phyloP scores from a whole-genome alignment of 1,140 invertebrate genomes.

The Drosophila miranda region DNA sequence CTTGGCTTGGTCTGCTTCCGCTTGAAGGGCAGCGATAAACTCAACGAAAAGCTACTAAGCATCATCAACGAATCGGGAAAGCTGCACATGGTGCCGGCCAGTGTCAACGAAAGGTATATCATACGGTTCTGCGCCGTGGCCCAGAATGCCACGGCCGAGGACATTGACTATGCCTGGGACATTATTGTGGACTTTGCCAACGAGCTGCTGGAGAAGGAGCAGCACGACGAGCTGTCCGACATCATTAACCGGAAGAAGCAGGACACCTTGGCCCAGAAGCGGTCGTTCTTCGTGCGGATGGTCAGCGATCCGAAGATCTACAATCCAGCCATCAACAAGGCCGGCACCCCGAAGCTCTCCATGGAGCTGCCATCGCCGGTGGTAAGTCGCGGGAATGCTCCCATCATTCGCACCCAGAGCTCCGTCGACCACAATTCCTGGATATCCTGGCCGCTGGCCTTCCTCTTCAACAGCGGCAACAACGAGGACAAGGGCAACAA shows the following conservation, averaged over 20 bases:
- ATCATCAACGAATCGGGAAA: constrained; percentile 98
- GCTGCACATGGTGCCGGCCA: constrained; percentile 98
- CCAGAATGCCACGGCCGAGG: constrained; percentile 93
- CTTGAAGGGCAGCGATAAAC: constrained; percentile 91
- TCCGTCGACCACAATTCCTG: constrained; percentile 86
- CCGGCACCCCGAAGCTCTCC: constrained; percentile 84
- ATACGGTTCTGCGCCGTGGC: constrained; percentile 98
- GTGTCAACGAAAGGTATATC: constrained; percentile 93
- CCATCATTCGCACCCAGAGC: constrained; percentile 83
- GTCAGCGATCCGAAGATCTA: constrained; percentile 98
- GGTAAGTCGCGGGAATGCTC: constrained; percentile 83
- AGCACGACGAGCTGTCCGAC: constrained; percentile 87
- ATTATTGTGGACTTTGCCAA: constrained; percentile 93
- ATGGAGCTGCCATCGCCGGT: constrained; percentile 81
- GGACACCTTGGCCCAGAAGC: constrained; percentile 92
- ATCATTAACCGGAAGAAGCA: constrained; percentile 86
- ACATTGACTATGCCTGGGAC: constrained; percentile 96
- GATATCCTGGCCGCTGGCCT: constrained; percentile 95
- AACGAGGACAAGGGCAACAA: constrained; percentile 88
- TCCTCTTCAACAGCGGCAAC: constrained; percentile 87
- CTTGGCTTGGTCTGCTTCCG: constrained; percentile 93
- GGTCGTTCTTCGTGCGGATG: constrained; percentile 98
- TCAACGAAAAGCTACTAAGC: constrained; percentile 97
- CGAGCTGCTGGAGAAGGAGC: constrained; percentile 90
- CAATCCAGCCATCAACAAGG: constrained; percentile 92